Conservation (phyloP, 2,888 invertebrate genomes). For the Podabrus alpinus region DNA sequence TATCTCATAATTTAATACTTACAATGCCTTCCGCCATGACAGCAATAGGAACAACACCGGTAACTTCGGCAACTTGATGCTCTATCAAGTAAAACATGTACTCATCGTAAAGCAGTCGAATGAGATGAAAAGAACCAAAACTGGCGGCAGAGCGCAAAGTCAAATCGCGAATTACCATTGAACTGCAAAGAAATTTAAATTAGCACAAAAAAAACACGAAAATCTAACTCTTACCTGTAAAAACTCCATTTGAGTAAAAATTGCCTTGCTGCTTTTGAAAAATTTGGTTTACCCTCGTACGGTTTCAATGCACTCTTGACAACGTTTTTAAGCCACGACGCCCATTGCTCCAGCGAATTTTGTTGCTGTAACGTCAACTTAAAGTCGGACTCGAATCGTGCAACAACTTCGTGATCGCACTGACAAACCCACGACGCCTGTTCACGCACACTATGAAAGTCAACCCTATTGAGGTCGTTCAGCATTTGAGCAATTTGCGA, state of each 20-base stretch:
- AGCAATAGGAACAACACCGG: constrained; percentile 90
- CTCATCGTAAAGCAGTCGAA: constrained; percentile 96
- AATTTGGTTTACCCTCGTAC: constrained; percentile 81
- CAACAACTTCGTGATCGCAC: constrained; percentile 80
- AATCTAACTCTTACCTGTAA: constrained; percentile 70
- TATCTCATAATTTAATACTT: constrained; percentile 44
- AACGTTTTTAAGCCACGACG: constrained; percentile 93
- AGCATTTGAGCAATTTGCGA: constrained; percentile 96
- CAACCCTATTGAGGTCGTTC: constrained; percentile 93
- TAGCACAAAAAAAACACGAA: not conserved
- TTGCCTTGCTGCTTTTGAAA: constrained; percentile 84
- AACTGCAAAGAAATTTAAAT: constrained; percentile 61
- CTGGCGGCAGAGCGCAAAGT: constrained; percentile 95
- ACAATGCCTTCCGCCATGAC: constrained; percentile 78
- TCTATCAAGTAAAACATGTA: constrained; percentile 99
- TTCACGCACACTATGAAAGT: constrained; percentile 93
- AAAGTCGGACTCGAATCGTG: constrained; percentile 88
- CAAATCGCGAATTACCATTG: constrained; percentile 96
- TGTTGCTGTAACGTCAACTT: constrained; percentile 90
- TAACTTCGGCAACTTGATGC: constrained; percentile 91
- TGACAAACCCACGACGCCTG: constrained; percentile 98
- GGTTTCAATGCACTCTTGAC: constrained; percentile 88
- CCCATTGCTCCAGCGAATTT: constrained; percentile 96
- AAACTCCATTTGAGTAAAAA: constrained; percentile 99
- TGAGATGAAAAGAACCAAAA: constrained; percentile 98